These are phyloP conservation scores for Stigmatopora nigra DNA, from an alignment of 2,113 vertebrate genomes.

Conservation along the genomic window DNA sequence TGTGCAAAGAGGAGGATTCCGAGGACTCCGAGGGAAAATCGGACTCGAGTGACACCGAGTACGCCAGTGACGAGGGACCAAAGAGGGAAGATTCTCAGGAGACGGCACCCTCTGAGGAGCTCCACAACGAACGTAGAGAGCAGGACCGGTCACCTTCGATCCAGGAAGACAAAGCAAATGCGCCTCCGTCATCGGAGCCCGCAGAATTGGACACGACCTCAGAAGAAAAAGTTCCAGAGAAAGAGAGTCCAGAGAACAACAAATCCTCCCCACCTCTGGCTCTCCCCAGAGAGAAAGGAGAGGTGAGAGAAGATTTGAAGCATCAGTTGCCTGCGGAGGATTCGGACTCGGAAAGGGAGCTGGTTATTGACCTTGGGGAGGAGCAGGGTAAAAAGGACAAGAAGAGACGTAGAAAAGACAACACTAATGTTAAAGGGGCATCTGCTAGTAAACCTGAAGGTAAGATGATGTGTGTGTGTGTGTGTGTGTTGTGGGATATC, in stretches of 20 bases:
- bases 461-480: slow-evolving; percentile 37
- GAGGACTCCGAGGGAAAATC: slow-evolving; percentile 92
- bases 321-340: slow-evolving; percentile 77
- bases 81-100: slow-evolving; percentile 79
- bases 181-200: slow-evolving; percentile 34
- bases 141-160: slow-evolving; percentile 63
- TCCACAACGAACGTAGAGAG: slow-evolving; percentile 69
- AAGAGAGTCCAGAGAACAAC: slow-evolving; percentile 75
- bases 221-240: slow-evolving; percentile 76
- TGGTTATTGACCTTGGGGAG: slow-evolving; percentile 94
- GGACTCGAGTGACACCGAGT: slow-evolving; percentile 91
- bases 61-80: slow-evolving; percentile 83
- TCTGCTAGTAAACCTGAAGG: slow-evolving; percentile 78
- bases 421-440: slow-evolving; percentile 67
- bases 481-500: too few relatives aligned
- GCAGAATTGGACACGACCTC: slow-evolving; percentile 6
- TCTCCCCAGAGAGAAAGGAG: slow-evolving; percentile 74
- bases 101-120: slow-evolving; percentile 58
- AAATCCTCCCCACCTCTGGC: slow-evolving; percentile 65
- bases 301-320: slow-evolving; percentile 78
- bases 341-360: slow-evolving; percentile 92
- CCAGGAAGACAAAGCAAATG: slow-evolving; percentile 68
- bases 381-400: slow-evolving; percentile 83
- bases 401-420: slow-evolving; percentile 83
- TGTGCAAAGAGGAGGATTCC: slow-evolving; percentile 87